phyloP scores from a whole-genome alignment of 1,140 invertebrate species.

The Magallana angulata region DNA sequence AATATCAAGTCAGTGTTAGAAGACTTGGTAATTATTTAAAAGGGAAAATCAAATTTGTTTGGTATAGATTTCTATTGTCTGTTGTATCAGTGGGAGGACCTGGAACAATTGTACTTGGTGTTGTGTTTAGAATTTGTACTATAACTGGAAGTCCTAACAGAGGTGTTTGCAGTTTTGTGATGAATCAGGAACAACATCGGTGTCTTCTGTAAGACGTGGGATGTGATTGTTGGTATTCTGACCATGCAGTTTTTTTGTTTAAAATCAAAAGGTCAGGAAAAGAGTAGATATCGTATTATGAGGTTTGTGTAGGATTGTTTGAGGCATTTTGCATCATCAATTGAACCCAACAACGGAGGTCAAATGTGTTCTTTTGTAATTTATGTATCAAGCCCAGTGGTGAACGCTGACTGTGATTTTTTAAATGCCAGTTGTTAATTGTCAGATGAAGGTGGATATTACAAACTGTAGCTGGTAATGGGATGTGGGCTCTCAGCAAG shows the following conservation, averaged over 20 bases:
- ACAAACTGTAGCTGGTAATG: neutral
- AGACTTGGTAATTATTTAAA: neutral
- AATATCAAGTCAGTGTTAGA: neutral
- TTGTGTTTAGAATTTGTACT: neutral
- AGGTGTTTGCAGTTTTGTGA: no score
- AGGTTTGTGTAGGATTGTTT: neutral
- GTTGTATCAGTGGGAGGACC: no score
- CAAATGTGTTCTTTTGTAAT: constrained; percentile 21
- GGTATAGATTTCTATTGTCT: neutral
- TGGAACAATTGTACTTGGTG: neutral
- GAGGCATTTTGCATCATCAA: no score
- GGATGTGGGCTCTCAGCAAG: constrained; percentile 5
- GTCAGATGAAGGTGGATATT: neutral
- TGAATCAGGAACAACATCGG: no score
- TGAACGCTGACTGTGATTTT: constrained; percentile 19
- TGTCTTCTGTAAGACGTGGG: no score
- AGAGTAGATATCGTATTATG: neutral
- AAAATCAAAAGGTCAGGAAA: neutral
- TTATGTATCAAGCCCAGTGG: constrained; percentile 3
- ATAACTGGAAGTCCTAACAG: no score
- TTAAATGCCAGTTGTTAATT: constrained; percentile 23
- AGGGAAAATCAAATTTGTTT: neutral
- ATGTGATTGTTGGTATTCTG: neutral
- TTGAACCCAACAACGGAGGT: neutral
- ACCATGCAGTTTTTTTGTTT: neutral